phyloP scores from a whole-genome alignment of 1,140 invertebrate genomes.

The Drosophila paulistorum region DNA sequence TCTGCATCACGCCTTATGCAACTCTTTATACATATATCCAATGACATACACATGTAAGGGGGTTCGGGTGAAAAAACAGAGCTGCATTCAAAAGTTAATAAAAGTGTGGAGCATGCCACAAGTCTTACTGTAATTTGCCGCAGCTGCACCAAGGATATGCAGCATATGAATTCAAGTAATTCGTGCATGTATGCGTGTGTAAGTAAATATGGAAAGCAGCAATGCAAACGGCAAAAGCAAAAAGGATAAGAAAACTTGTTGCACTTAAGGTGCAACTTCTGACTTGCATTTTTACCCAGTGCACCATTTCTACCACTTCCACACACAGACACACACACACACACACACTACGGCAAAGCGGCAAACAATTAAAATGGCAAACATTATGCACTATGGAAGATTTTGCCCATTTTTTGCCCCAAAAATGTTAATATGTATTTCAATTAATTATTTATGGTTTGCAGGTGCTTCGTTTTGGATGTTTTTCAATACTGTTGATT shows the following conservation, averaged over 20 bases:
- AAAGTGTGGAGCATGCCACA: slow-evolving; percentile 80
- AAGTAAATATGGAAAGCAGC: not conserved
- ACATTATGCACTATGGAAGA: no score
- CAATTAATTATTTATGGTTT: no score
- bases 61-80: slow-evolving; percentile 6
- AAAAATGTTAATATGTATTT: no score
- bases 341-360: slow-evolving; percentile 11
- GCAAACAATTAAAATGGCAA: slow-evolving; percentile 68
- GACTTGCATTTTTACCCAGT: slow-evolving; percentile 37
- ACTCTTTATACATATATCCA: slow-evolving; percentile 6
- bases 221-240: not conserved
- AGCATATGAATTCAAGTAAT: slow-evolving; percentile 74
- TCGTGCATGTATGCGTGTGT: slow-evolving; percentile 17
- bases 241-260: slow-evolving; percentile 50
- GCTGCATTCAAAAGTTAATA: slow-evolving; percentile 81
- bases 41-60: not conserved
- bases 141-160: slow-evolving; percentile 72
- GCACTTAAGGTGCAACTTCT: slow-evolving; percentile 67
- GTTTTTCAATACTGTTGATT: no score
- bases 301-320: not conserved
- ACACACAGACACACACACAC: not conserved
- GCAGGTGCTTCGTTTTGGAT: no score
- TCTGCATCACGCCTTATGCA: not conserved
- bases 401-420: no score
- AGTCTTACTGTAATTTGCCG: slow-evolving; percentile 79